phyloP scores from a whole-genome alignment of 2,888 invertebrate species.

The Belgica antarctica region DNA sequence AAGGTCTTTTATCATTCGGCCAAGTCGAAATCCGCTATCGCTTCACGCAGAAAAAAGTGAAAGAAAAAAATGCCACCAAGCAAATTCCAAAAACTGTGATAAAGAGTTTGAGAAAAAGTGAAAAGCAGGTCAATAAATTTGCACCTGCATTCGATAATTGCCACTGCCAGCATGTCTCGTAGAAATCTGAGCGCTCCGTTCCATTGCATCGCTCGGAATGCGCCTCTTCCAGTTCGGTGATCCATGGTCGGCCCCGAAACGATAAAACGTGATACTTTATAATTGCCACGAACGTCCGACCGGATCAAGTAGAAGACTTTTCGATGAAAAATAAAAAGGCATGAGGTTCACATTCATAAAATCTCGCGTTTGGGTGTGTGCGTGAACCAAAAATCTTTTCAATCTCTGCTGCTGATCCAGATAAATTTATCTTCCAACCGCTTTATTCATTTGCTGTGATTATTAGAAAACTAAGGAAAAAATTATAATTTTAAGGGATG shows the following conservation, averaged over 20 bases:
- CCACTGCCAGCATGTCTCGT: neutral
- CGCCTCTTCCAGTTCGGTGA: too few species aligned
- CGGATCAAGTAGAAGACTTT: neutral
- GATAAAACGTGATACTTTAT: too few species aligned
- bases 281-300: conserved; percentile 11
- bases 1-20: neutral
- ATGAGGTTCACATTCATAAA: conserved; percentile 26
- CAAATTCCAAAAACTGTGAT: neutral
- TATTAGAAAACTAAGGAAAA: neutral
- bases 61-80: neutral
- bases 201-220: too few species aligned
- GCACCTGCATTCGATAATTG: conserved; percentile 1
- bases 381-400: neutral
- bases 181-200: neutral
- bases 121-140: conserved; percentile 11
- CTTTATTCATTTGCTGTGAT: neutral
- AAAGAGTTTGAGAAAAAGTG: neutral
- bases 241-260: neutral
- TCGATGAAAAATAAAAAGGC: conserved; percentile 18
- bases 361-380: neutral
- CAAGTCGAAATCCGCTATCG: neutral
- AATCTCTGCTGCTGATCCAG: neutral
- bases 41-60: too few species aligned
- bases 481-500: too few species aligned
- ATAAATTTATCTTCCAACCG: neutral